Evolutionary conservation across 23 tunicate genomes (phyloP), one percentile per base, ranked within the genome.

Genomic region (Oikopleura albicans): DNA sequence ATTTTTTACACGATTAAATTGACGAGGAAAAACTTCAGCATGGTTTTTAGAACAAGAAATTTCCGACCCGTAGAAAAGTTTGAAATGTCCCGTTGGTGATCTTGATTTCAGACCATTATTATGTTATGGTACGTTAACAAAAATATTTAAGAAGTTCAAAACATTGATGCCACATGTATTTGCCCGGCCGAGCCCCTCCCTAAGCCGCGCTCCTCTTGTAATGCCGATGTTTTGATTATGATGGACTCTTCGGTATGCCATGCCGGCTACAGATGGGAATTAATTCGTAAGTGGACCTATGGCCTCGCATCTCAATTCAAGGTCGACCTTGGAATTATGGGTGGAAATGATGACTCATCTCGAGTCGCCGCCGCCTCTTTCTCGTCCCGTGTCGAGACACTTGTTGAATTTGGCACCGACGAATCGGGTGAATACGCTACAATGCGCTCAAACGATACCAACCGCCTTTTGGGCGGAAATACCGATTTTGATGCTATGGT

Each of bases 221-320:
- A 16, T 4, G 79, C 79, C 37, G 79, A 71, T 29, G 79, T 71
- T 16, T 12, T 71, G 79, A 71, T 71, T 2, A 71, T 71, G 79
- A 71, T 71, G 79, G 79, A 71, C 35, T 16, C 36, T 29, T 16
- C 36, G 4, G 79, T 71, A 22, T 71, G 79, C 37, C 79, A 71
- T 71, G 79, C 79, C 31, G 79, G 79, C 28, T 34, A 71, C 4
- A 34, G 79, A 71, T 71, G 79, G 79, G 79, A 71, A 71, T 29
- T 71, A 4, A 71, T 71, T 37, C 28, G 79, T 2, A 71, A 71
- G 4, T 71, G 79, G 79, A 12, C 36, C 31, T 31, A 12, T 31
- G 79, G 79, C 4, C 4, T 29, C 2, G 79, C 79, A 4, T 22
- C 28, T 12, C 79, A 71, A 71, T 31, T 71, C 27, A 71, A 71